These are phyloP conservation scores for Acleris laterana DNA, from an alignment of 2,888 invertebrate species.

Conservation along the genomic window DNA sequence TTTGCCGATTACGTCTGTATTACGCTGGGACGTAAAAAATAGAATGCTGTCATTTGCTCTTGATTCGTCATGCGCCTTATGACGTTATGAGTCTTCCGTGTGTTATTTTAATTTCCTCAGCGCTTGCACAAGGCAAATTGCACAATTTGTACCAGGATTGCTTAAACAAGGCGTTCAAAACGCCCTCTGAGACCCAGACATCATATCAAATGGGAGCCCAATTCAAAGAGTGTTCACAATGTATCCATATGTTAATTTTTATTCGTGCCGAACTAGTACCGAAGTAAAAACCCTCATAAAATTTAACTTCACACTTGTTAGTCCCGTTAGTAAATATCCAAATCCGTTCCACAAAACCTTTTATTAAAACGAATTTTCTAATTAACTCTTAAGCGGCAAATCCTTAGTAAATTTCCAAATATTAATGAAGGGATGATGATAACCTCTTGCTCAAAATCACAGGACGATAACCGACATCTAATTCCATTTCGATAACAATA, in stretches of 20 bases:
- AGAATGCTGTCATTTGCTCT: constrained; percentile 15
- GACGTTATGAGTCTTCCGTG: constrained; percentile 20
- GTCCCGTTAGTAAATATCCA: too few species aligned
- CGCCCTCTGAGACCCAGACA: too few species aligned
- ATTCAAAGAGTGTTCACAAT: too few species aligned
- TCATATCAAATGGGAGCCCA: too few species aligned
- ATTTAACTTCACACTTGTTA: too few species aligned
- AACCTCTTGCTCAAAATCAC: constrained; percentile 8
- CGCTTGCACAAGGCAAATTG: not conserved
- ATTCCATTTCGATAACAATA: constrained; percentile 25
- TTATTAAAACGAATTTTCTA: too few species aligned
- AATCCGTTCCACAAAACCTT: too few species aligned
- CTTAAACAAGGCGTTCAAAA: not conserved
- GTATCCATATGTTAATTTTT: too few species aligned
- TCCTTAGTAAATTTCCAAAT: not conserved
- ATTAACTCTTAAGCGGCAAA: too few species aligned
- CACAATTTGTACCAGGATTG: not conserved
- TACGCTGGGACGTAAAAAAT: constrained; percentile 22
- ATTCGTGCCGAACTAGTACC: too few species aligned
- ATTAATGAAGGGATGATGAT: not conserved
- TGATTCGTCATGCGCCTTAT: constrained; percentile 24
- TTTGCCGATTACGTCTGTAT: constrained; percentile 24
- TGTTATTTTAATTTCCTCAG: constrained; percentile 14
- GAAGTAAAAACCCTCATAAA: too few species aligned
- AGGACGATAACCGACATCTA: constrained; percentile 4